These are phyloP conservation scores for Oreochromis tanganicae DNA, from an alignment of 2,113 vertebrate species.

Conservation along the genomic window DNA sequence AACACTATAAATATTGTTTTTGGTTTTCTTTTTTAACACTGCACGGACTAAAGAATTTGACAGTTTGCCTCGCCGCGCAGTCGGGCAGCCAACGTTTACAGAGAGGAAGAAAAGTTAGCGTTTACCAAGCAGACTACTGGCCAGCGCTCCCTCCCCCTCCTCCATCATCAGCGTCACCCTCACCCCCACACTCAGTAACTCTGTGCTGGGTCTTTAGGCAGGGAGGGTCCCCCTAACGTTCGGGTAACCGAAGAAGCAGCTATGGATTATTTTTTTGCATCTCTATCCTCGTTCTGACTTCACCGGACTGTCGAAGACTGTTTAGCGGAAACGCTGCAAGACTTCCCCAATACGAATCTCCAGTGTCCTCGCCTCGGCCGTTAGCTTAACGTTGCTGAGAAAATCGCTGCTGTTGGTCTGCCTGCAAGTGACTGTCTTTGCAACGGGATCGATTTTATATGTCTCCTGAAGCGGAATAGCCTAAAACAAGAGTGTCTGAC, in stretches of 20 bases:
- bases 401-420: background rate
- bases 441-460: background rate
- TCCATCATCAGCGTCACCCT: background rate
- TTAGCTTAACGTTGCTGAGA: constrained; percentile 19
- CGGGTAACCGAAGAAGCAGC: background rate
- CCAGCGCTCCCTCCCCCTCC: background rate
- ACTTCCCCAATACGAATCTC: constrained; percentile 25
- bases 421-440: background rate
- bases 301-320: background rate
- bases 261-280: constrained; percentile 25
- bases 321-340: background rate
- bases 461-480: background rate
- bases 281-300: background rate
- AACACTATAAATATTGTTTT: background rate
- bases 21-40: fast-evolving
- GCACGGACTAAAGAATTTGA: background rate
- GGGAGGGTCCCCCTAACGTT: constrained; percentile 7
- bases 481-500: background rate
- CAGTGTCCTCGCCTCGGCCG: constrained; percentile 2
- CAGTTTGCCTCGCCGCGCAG: background rate
- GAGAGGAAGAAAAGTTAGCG: constrained; percentile 18
- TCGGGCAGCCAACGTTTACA: background rate
- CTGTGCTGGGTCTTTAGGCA: constrained; percentile 25
- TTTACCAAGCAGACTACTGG: background rate
- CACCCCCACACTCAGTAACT: constrained; percentile 21